Base-by-base conservation (phyloP, 1,140 invertebrate genomes). In the Drosophila ercepeae region DNA sequence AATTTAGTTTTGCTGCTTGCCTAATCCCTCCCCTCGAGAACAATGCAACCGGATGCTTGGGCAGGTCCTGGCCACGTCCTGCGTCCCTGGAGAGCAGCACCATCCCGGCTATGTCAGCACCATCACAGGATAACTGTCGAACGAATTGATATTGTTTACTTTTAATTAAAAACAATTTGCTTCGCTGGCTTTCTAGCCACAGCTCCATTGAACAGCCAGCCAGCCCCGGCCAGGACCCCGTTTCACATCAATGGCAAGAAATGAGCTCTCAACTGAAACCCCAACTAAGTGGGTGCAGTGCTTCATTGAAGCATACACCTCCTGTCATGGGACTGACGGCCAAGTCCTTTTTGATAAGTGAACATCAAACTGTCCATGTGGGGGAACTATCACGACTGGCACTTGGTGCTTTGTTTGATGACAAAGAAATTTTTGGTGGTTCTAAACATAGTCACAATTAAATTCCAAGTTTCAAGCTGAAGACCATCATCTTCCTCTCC, bases 101-200 rank as follows among this genome's bases (percentile, higher is more conserved):
- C 48, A 65, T n/a, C 16, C 39, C 39, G 51, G 60, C 77, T 45
- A 55, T 81, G 81, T 88, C 73, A 79, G 77, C 82, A 88, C 60
- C 59, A 82, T 86, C 84, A 77, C 77, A 79, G 81, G 81, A 86
- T 86, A 86, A 86, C 81, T 86, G 81, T 86, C 81, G 81, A 88
- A 86, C 79, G 82, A 86, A 88, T 75, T 86, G 81, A 86, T 81
- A 88, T 86, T 86, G 81, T 86, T 88, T 88, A 70, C 81, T 86
- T 86, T 86, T 86, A 86, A 86, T 86, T 86, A 86, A 86, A 86
- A 86, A 88, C 81, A 86, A 82, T 86, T 86, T 86, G 81, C 81
- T 88, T 82, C 81, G 81, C 82, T 86, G 82, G 82, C 82, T 77
- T 83, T 67, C 81, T 74, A 81, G 81, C 81, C 81, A 72, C 45